These are phyloP conservation scores for Tethea ocularis DNA, from an alignment of 2,888 invertebrate species.

Conservation along the genomic window DNA sequence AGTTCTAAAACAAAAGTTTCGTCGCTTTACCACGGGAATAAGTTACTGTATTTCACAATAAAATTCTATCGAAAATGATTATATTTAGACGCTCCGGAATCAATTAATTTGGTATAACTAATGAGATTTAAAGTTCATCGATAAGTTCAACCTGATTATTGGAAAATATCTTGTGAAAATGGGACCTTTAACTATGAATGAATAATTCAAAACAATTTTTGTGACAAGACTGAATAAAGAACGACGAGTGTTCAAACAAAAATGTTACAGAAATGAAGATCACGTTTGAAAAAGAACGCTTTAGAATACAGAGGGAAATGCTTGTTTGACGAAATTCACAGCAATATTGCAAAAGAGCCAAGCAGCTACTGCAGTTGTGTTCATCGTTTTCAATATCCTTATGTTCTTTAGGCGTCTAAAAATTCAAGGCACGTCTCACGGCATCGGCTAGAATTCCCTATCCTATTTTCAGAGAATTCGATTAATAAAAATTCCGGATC, in stretches of 20 bases:
- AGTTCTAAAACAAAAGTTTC: constrained; percentile 10
- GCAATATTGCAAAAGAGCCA: neutral
- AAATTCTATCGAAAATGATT: no score
- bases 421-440: neutral
- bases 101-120: neutral
- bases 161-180: no score
- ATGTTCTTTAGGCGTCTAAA: neutral
- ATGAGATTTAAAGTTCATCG: neutral
- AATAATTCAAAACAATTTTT: no score
- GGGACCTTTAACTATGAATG: no score
- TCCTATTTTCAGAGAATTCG: neutral
- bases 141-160: neutral
- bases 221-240: no score
- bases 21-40: constrained; percentile 6
- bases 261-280: no score
- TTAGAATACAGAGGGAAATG: no score
- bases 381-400: neutral
- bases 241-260: no score
- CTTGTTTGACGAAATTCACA: neutral
- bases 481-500: neutral
- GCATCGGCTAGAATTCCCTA: neutral
- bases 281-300: no score
- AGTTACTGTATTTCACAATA: neutral
- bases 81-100: neutral
- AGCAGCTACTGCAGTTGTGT: neutral